A percentile compares a stretch with the other conserved stretches of the same genome.
Evolutionary conservation across 2,113 vertebrate genomes (phyloP).

Genomic region (Xiphorhynchus elegans): DNA sequence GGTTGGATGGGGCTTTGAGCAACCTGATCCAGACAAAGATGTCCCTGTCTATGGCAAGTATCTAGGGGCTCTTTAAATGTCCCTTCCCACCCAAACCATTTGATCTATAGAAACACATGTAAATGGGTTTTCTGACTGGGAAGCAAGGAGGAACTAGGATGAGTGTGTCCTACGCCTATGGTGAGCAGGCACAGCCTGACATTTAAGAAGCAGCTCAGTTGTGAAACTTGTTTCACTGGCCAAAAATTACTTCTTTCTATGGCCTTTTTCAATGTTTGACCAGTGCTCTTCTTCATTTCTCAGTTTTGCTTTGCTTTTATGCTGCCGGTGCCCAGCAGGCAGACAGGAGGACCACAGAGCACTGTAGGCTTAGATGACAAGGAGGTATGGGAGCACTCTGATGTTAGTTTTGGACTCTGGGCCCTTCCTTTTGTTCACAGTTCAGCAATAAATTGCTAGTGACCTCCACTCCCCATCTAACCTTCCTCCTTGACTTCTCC

Average conservation of each 20-base stretch:
- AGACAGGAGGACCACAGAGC: neutral
- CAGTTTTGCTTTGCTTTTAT: neutral
- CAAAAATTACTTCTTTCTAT: neutral
- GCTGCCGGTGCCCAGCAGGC: neutral
- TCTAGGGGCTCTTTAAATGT: neutral
- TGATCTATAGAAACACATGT: neutral
- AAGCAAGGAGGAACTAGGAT: accelerated
- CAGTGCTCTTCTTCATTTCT: neutral
- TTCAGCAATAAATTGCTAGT: neutral
- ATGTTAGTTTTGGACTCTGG: neutral
- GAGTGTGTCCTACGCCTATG: neutral
- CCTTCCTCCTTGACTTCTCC: neutral
- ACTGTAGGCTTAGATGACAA: neutral
- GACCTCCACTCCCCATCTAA: neutral
- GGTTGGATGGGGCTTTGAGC: neutral
- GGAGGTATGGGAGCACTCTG: neutral
- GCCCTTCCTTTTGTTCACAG: neutral
- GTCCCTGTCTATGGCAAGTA: neutral
- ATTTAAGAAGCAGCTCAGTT: neutral
- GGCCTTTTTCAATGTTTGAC: neutral
- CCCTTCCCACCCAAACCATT: neutral
- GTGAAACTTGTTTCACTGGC: neutral
- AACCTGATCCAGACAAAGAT: neutral
- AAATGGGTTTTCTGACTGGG: neutral
- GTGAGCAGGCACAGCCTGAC: neutral